phyloP scores from a whole-genome alignment of 2,888 invertebrate genomes.

The Temnothorax unifasciatus region DNA sequence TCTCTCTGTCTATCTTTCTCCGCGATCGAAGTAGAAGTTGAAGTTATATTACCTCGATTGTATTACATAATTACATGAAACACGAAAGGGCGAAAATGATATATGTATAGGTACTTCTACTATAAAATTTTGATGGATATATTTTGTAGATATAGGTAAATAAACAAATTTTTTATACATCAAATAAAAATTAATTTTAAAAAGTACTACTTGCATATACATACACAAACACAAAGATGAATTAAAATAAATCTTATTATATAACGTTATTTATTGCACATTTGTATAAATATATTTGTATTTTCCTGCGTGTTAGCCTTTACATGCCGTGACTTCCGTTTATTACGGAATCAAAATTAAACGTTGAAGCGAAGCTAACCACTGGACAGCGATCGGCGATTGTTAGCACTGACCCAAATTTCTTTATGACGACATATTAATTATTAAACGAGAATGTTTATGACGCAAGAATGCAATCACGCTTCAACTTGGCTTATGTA shows the following conservation, averaged over 20 bases:
- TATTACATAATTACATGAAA: not conserved
- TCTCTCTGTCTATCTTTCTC: not conserved
- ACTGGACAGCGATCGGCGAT: constrained; percentile 12
- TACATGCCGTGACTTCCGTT: constrained; percentile 38
- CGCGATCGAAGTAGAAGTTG: not conserved
- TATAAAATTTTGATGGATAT: not conserved
- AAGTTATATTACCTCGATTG: not conserved
- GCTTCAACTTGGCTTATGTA: constrained; percentile 55
- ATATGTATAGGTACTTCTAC: not conserved
- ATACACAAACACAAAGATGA: not conserved
- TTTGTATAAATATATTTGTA: not conserved
- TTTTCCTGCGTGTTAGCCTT: constrained; percentile 13
- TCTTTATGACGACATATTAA: constrained; percentile 63
- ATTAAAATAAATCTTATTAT: not conserved
- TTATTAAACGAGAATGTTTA: constrained; percentile 66
- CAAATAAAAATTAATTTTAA: not conserved
- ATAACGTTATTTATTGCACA: not conserved
- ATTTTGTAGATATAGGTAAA: not conserved
- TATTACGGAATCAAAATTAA: constrained; percentile 55
- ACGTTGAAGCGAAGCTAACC: constrained; percentile 26
- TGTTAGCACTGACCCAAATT: constrained; percentile 66
- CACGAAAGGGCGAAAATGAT: not conserved
- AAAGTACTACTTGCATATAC: not conserved
- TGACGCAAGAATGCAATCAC: constrained; percentile 71
- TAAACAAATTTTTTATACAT: not conserved